Evolutionary conservation across 2,113 vertebrate species (phyloP).

Genomic region (Hoplias malabaricus): DNA sequence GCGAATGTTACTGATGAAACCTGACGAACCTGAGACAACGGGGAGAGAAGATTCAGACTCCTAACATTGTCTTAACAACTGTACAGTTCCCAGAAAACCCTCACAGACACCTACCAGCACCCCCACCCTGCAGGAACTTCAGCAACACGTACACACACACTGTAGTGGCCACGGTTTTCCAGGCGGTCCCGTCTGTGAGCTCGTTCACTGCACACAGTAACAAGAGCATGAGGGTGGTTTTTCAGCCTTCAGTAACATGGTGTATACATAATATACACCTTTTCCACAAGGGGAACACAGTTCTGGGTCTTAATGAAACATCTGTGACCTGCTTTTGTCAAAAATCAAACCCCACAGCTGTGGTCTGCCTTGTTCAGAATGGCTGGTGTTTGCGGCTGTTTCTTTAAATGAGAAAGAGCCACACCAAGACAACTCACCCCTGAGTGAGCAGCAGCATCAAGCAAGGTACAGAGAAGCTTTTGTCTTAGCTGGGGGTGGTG

Average conservation of each 20-base stretch:
- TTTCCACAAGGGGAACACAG: no score
- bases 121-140: constrained; percentile 92
- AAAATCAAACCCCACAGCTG: no score
- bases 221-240: background rate
- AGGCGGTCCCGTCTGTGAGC: constrained; percentile 76
- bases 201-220: constrained; percentile 78
- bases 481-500: no score
- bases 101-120: constrained; percentile 76
- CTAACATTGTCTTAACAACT: background rate
- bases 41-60: background rate
- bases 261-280: no score
- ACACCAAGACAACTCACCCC: no score
- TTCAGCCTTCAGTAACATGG: background rate
- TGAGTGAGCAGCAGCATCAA: no score
- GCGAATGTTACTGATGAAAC: constrained; percentile 90
- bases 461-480: no score
- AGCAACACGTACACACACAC: constrained; percentile 84
- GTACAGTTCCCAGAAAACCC: background rate
- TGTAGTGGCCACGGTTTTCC: constrained; percentile 79
- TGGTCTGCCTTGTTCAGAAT: no score
- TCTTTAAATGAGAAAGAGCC: no score
- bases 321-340: no score
- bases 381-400: no score
- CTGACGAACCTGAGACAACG: constrained; percentile 70
- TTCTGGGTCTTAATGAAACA: no score